These are phyloP conservation scores for Arbacia lixula DNA, from an alignment of 53 echinoderm and acorn worm species.

Conservation along the genomic window DNA sequence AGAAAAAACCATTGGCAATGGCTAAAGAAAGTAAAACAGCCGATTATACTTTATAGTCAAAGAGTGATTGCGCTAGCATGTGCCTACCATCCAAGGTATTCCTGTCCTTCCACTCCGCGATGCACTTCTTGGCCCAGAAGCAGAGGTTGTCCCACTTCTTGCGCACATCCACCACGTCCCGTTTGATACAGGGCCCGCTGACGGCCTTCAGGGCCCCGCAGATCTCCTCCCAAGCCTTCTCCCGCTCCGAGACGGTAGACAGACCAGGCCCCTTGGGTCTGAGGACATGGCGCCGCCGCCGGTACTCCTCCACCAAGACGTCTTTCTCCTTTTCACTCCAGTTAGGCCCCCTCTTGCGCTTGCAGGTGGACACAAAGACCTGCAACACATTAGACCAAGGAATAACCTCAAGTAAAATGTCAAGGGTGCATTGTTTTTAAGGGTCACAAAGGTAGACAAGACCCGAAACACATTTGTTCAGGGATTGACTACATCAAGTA, in stretches of 20 bases:
- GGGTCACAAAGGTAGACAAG: too few species aligned
- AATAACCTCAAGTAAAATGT: too few species aligned
- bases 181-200: conserved; percentile 29
- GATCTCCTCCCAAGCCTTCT: conserved; percentile 57
- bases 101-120: conserved; percentile 54
- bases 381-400: too few species aligned
- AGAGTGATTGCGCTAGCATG: too few species aligned
- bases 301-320: conserved; percentile 48
- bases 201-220: conserved; percentile 10
- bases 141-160: conserved; percentile 66
- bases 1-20: too few species aligned
- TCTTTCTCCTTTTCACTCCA: conserved; percentile 58
- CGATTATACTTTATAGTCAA: too few species aligned
- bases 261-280: conserved; percentile 27
- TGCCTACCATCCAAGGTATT: conserved; percentile 9
- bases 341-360: conserved; percentile 60
- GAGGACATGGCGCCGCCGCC: conserved; percentile 31
- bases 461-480: too few species aligned
- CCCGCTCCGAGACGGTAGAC: conserved; percentile 38
- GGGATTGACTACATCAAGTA: too few species aligned
- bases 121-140: conserved; percentile 62
- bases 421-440: too few species aligned
- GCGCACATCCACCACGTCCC: conserved; percentile 51
- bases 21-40: too few species aligned
- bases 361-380: conserved; percentile 40